A percentile compares a stretch with the other conserved stretches of the same genome.
phyloP scores from a whole-genome alignment of 2,113 vertebrate genomes.

The Elgaria multicarinata region DNA sequence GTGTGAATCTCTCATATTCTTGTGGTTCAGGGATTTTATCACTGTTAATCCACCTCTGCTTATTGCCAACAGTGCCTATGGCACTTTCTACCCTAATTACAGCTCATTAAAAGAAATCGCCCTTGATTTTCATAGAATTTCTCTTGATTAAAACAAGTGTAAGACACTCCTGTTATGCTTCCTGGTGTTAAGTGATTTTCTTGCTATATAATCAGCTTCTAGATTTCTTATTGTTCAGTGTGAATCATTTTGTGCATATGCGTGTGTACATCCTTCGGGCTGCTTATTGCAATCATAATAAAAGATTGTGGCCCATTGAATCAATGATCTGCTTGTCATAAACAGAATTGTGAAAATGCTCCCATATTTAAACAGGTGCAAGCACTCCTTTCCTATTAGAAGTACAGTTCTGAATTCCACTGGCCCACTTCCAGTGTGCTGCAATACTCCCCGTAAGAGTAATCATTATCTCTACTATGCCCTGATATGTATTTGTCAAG shows the following conservation, averaged over 20 bases:
- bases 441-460: neutral
- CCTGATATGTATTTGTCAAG: neutral
- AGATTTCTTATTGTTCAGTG: neutral
- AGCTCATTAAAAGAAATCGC: neutral
- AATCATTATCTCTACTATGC: neutral
- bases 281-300: neutral
- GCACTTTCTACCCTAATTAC: neutral
- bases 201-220: neutral
- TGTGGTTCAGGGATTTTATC: neutral
- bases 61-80: neutral
- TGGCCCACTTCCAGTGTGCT: neutral
- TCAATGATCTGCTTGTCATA: neutral
- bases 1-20: neutral
- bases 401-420: neutral
- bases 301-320: neutral
- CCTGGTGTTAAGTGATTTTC: neutral
- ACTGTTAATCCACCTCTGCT: neutral
- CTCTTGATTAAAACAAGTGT: neutral
- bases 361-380: neutral
- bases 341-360: neutral
- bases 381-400: fast-evolving
- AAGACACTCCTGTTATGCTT: neutral
- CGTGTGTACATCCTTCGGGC: neutral
- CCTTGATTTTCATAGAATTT: neutral
- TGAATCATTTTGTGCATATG: neutral